A percentile compares a stretch with the other conserved stretches of the same genome.
Conservation (phyloP, 2,113 vertebrate species). For the Hyla sarda region DNA sequence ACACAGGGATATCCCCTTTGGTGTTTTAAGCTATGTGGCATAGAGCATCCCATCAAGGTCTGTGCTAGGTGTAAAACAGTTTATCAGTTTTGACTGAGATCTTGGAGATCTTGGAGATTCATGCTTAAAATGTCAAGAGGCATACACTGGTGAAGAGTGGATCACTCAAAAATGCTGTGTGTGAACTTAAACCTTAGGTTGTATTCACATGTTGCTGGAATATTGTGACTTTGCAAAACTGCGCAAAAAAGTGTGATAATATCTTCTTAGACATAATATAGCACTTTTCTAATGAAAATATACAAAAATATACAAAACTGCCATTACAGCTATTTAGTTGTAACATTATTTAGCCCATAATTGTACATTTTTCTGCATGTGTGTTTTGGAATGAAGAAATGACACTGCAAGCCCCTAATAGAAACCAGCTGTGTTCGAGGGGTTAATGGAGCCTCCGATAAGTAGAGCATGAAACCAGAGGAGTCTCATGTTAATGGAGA, state of each 20-base stretch:
- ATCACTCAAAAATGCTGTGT: too few relatives aligned
- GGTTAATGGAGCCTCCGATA: slow-evolving; percentile 54
- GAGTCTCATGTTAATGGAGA: slow-evolving; percentile 49
- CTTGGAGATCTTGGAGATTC: too few relatives aligned
- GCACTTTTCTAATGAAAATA: neutral
- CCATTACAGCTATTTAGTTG: neutral
- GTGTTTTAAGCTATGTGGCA: too few relatives aligned
- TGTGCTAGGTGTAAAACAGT: too few relatives aligned
- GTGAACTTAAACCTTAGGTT: too few relatives aligned
- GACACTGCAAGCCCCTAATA: slow-evolving; percentile 22
- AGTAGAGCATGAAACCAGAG: slow-evolving; percentile 53
- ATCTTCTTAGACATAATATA: neutral
- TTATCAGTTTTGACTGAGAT: too few relatives aligned
- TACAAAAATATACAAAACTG: neutral
- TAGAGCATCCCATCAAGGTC: too few relatives aligned
- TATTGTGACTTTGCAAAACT: neutral
- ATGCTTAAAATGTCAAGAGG: too few relatives aligned
- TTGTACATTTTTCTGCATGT: slow-evolving; percentile 20
- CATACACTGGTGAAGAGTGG: too few relatives aligned
- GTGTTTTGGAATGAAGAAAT: slow-evolving; percentile 39
- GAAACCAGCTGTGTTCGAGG: slow-evolving; percentile 53
- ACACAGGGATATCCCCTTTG: too few relatives aligned
- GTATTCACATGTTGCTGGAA: neutral
- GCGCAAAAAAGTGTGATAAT: neutral
- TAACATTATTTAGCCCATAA: neutral